Evolutionary conservation across 2,113 vertebrate genomes (phyloP), one percentile per base, ranked within the genome.

Genomic region (Galemys pyrenaicus): DNA sequence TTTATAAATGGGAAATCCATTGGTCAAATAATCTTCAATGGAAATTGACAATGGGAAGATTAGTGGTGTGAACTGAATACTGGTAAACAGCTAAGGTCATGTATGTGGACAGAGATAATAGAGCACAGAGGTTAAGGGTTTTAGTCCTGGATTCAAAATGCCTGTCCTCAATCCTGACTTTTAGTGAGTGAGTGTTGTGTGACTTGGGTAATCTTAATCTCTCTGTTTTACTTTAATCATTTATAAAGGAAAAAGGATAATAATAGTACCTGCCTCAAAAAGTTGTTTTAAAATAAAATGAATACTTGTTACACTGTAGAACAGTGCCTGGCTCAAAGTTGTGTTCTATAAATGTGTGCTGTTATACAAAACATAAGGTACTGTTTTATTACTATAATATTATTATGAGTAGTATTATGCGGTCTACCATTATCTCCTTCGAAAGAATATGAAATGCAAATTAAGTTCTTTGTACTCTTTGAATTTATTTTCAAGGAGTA

Each of bases 401-500:
- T 79, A 97, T 67, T 28, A 60, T 60, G 7, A 60, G 15, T 60
- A 62, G 10, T 7, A 62, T 30, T 86, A 95, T 90, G 54, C 94
- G 86, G 54, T 79, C 39, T 89, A 26, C 49, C 60, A 71, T 22
- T 87, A 9, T 26, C 46, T 49, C 78, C 82, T 88, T 97, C 46
- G 62, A 83, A 96, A 94, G 89, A 96, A 91, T 75, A 89, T 78
- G 67, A 88, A 97, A 96, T 68, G 26, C 89, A 95, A 87, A 65
- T 37, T 81, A 88, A 89, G 7, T 11, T 65, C 71, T 96, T 95
- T 5, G 6, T 58, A 92, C 51, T 93, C 37, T 60, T 94, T 91
- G 75, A 93, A 81, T 92, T 94, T 97, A 94, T 93, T 97, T 92
- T 96, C 81, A 80, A 96, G 95, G n/a, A 95, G 24, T 12, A 94